A percentile compares a stretch with the other conserved stretches of the same genome.
phyloP scores from a whole-genome alignment of 2,888 invertebrate genomes.

The Chrysodeixis includens region DNA sequence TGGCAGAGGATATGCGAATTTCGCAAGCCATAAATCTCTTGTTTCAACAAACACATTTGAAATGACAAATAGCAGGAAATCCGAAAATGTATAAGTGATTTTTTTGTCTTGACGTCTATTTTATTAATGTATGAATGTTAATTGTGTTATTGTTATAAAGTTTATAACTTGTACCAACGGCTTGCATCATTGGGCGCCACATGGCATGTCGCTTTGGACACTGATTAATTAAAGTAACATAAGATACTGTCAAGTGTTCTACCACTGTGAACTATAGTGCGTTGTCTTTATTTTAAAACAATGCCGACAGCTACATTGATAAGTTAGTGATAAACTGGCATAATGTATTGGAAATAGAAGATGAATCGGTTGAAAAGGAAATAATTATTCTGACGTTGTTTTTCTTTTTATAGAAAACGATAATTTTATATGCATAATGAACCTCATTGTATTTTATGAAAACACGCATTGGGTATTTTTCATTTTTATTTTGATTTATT shows the following conservation, averaged over 20 bases:
- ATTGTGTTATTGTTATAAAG: slow-evolving; percentile 1
- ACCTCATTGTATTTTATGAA: too few relatives aligned
- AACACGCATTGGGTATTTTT: too few relatives aligned
- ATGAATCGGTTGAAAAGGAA: background rate
- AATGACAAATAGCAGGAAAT: background rate
- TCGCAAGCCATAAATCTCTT: background rate
- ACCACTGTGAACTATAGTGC: background rate
- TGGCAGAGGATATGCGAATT: background rate
- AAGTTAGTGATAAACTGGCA: background rate
- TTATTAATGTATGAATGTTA: background rate
- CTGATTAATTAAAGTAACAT: slow-evolving; percentile 53
- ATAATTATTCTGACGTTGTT: too few relatives aligned
- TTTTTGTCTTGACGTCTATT: background rate
- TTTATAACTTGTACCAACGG: slow-evolving; percentile 33
- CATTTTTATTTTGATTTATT: too few relatives aligned
- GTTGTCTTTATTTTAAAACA: slow-evolving; percentile 6
- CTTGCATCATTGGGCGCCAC: slow-evolving; percentile 59
- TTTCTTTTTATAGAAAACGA: too few relatives aligned
- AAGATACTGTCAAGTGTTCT: slow-evolving; percentile 34
- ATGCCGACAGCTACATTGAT: background rate
- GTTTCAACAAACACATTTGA: background rate
- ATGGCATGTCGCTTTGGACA: slow-evolving; percentile 53
- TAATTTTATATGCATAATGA: too few relatives aligned
- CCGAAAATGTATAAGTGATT: background rate
- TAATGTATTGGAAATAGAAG: slow-evolving; percentile 3